Percentiles rank a stretch among this genome's conserved stretches.
These are phyloP conservation scores for Patella ulyssiponensis DNA, from an alignment of 2,888 invertebrate genomes.

Conservation along the genomic window DNA sequence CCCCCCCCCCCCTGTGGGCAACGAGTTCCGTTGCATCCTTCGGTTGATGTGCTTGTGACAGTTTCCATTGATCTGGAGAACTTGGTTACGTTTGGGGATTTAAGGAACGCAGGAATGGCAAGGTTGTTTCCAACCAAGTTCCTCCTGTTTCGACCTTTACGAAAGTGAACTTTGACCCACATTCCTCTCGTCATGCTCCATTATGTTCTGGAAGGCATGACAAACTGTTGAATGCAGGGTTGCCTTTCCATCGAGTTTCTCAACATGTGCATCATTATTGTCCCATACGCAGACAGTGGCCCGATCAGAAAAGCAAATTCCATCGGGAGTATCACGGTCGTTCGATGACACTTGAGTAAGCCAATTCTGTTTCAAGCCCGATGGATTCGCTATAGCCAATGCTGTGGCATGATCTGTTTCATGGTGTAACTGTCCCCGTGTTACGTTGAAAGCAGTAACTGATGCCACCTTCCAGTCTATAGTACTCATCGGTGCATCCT, in stretches of 20 bases:
- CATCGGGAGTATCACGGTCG: conserved; percentile 13
- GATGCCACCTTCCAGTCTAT: too few species aligned
- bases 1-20: too few species aligned
- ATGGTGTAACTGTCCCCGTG: too few species aligned
- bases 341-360: too few species aligned
- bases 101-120: not conserved
- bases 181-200: not conserved
- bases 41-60: not conserved
- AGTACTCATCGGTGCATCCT: too few species aligned
- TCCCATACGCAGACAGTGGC: conserved; percentile 12
- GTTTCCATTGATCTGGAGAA: not conserved
- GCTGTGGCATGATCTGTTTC: too few species aligned
- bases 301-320: conserved; percentile 5
- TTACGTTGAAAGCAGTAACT: too few species aligned
- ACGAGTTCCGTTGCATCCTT: not conserved
- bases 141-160: not conserved
- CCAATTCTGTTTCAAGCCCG: too few species aligned
- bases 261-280: conserved; percentile 24
- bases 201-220: conserved; percentile 18
- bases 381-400: too few species aligned
- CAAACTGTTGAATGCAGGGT: too few species aligned
- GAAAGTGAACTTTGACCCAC: too few species aligned
- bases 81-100: not conserved
- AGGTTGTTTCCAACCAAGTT: too few species aligned
- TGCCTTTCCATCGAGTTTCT: conserved; percentile 19